Base-by-base conservation (phyloP, 2,888 invertebrate genomes). In the Xestia ashworthii region DNA sequence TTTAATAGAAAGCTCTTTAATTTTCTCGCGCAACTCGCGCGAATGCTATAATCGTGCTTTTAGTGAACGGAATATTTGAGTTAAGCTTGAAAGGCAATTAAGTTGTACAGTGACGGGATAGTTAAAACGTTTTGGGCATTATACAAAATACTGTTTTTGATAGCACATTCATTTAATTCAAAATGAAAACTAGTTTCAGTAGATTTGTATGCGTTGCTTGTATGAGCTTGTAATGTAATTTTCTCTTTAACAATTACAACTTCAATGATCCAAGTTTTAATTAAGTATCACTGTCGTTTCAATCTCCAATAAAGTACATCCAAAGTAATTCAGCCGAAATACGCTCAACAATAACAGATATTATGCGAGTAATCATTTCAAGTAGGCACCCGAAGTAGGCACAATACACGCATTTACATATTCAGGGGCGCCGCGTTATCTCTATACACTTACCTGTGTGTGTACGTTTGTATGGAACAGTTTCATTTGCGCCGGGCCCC, bases 401-500 rank as follows among this genome's bases (percentile, higher is more conserved):
- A 81, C 64, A 83, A 83, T 76, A 81, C 86, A 78, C 50, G 50
- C 48, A 78, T 88, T 84, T 82, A 78, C 72, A 88, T 88, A 86
- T 76, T 69, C 68, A 82, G 66, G 79, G 74, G 62, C 67, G 74
- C 74, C 74, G 65, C 70, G 72, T 79, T 79, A 78, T 71, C 76
- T 79, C 64, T 82, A 41, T 75, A 78, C 78, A 76, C n/a, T n/a
- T 83, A 82, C 81, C 78, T 69, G 74, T 71, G 76, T 69, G 74
- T 71, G 76, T 44, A 83, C 41, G 41, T 72, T 71, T 76, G 71
- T 79, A 74, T 80, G 85, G 77, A 87, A 85, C 82, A 83, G 88
- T 91, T 90, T 90, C 89, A 91, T 91, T 91, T 87, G 86, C 84
- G 81, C 73, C 58, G 66, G 22, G 88, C 74, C 88, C 89, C 91